Conservation (phyloP, 2,888 invertebrate genomes). For the Lasioglossum calceatum region DNA sequence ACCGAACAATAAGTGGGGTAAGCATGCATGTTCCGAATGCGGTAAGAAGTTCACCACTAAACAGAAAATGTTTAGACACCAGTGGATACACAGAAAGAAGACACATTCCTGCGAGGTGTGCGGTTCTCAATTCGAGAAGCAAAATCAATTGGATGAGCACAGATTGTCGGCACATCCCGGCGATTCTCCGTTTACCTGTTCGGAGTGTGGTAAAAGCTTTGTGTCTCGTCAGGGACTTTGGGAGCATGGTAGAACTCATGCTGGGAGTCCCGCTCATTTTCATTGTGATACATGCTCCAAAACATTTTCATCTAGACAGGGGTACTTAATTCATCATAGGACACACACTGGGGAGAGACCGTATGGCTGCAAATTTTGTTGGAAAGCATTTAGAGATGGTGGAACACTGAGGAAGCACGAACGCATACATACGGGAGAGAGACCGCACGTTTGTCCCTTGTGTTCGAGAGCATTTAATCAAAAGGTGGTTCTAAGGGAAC, state of each 20-base stretch:
- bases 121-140: constrained; percentile 82
- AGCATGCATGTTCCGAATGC: constrained; percentile 84
- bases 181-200: constrained; percentile 83
- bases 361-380: constrained; percentile 85
- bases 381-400: constrained; percentile 86
- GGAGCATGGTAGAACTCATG: constrained; percentile 84
- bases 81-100: constrained; percentile 85
- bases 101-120: constrained; percentile 84
- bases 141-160: constrained; percentile 83
- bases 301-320: constrained; percentile 85
- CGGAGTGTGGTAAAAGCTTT: constrained; percentile 84
- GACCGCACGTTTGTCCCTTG: constrained; percentile 86
- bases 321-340: constrained; percentile 85
- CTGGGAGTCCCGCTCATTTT: constrained; percentile 84
- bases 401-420: constrained; percentile 85
- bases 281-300: constrained; percentile 85
- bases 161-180: constrained; percentile 83
- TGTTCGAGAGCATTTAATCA: constrained; percentile 86
- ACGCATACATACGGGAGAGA: constrained; percentile 85
- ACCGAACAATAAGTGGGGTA: constrained; percentile 79
- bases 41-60: constrained; percentile 84
- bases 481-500: constrained; percentile 86
- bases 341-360: constrained; percentile 86
- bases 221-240: constrained; percentile 84
- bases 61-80: constrained; percentile 85